Conservation (phyloP, 2,888 invertebrate genomes). For the Sussaba pulchella region DNA sequence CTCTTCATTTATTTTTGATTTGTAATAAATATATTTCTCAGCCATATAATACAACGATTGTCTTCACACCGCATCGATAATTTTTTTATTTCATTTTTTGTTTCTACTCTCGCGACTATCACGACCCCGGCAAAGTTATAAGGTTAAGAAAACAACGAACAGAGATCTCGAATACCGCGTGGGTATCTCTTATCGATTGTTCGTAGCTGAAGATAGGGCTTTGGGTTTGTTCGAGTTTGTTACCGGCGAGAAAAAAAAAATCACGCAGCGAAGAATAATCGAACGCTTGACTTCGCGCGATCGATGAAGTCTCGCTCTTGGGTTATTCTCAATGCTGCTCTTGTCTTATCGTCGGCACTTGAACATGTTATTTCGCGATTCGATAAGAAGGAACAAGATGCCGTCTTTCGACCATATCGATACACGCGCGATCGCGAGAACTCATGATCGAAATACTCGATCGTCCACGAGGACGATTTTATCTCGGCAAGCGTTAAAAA, state of each 20-base stretch:
- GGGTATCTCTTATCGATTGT: constrained; percentile 30
- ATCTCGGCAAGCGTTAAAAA: constrained; percentile 1
- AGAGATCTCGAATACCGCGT: background rate
- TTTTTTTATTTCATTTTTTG: background rate
- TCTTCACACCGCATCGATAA: background rate
- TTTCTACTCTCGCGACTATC: background rate
- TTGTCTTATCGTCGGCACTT: constrained; percentile 29
- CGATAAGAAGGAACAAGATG: constrained; percentile 39
- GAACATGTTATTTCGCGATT: constrained; percentile 38
- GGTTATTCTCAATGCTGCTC: constrained; percentile 1
- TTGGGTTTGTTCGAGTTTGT: constrained; percentile 19
- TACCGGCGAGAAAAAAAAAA: constrained; percentile 31
- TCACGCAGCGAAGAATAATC: constrained; percentile 34
- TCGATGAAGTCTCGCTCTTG: constrained; percentile 12
- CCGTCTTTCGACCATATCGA: constrained; percentile 31
- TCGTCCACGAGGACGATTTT: constrained; percentile 17
- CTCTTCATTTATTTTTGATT: no score
- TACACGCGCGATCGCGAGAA: constrained; percentile 25
- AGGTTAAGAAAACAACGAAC: background rate
- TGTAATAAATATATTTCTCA: no score
- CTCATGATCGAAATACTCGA: constrained; percentile 34
- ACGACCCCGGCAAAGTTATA: constrained; percentile 11
- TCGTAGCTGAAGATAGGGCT: constrained; percentile 11
- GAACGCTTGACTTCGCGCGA: constrained; percentile 11
- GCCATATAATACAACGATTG: background rate